Evolutionary conservation across 2,888 invertebrate genomes (phyloP).

Genomic region (Drosophila fulvimacula): DNA sequence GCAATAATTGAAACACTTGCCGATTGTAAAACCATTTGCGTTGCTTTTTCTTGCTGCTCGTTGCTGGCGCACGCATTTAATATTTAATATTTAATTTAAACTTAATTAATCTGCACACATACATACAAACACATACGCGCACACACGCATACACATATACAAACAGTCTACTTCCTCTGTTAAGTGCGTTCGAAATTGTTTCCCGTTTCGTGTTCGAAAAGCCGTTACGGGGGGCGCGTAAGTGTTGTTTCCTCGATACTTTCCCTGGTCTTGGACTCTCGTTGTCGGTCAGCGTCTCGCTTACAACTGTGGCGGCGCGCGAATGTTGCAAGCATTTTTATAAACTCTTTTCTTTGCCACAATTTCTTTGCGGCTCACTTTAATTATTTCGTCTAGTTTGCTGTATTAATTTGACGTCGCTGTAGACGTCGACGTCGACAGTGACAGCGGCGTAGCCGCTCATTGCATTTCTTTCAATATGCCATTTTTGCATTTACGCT

Average conservation of each 20-base stretch:
- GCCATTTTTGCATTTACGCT: constrained; percentile 23
- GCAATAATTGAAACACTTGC: constrained; percentile 51
- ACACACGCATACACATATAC: constrained; percentile 6
- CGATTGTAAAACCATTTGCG: constrained; percentile 74
- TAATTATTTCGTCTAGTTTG: constrained; percentile 75
- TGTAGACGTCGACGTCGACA: constrained; percentile 12
- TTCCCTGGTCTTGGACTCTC: constrained; percentile 33
- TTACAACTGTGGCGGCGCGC: constrained; percentile 71
- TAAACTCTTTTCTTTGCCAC: constrained; percentile 63
- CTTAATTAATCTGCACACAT: constrained; percentile 47
- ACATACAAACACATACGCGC: constrained; percentile 21
- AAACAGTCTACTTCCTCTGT: constrained; percentile 38
- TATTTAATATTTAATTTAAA: constrained; percentile 56
- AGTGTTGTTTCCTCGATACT: constrained; percentile 23
- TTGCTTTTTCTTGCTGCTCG: constrained; percentile 42
- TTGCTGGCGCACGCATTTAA: constrained; percentile 68
- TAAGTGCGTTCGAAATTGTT: constrained; percentile 9
- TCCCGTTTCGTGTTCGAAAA: constrained; percentile 54
- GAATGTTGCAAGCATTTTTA: constrained; percentile 78
- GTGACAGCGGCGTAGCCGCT: constrained; percentile 9
- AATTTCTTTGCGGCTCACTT: constrained; percentile 57
- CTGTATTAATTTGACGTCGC: constrained; percentile 65
- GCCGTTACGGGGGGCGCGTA: constrained; percentile 52
- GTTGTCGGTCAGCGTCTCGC: constrained; percentile 61
- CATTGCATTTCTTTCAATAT: constrained; percentile 45